Base-by-base conservation (phyloP, 1,140 invertebrate species). In the Stegodyphus dumicola region DNA sequence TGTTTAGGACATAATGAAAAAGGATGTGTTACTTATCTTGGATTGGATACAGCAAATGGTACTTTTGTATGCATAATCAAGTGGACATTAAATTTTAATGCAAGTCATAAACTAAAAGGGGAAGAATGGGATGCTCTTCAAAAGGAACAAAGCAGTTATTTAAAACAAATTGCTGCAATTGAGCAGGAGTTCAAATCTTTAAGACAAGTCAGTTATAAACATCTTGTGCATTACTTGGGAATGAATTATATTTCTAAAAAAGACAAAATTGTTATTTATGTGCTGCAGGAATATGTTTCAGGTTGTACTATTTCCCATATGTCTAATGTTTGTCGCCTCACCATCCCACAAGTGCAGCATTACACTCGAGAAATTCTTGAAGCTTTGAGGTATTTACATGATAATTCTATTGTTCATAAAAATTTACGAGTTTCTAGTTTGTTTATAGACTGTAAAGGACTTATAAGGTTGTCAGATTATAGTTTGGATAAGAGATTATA, bases 341-440 rank as follows among this genome's bases (percentile, higher is more conserved):
- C 92, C 67, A 90, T 94, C 15, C 92, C 93, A 86, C 89, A 93
- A 71, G 88, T 95, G 33, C 92, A 93, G 13, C 91, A 93, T 89
- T 92, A 95, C 86, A 92, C 93, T 2, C 90, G 89, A 7, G 94
- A 93, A 69, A 91, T 95, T 33, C 89, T 96, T 1, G 91, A 92
- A 71, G 94, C 93, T 4, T 88, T 96, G 7, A 90, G 93, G 17
- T 95, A 93, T 89, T 90, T 96, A 13, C 95, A 96, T 89, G 91
- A 93, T 69, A 95, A 95, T 89, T 94, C 94, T 88, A 93, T 96
- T 9, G 94, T 95, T 1, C 95, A 96, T 89, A 94, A 94, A 89
- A 93, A 95, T 90, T 89, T 96, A 9, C 90, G 93, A 15, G 92
- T 93, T 74, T 92, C 92, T 10, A 94, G 93, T 88, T 91, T 95